Percentiles rank a stretch among this genome's conserved stretches.
Evolutionary conservation across 2,113 vertebrate genomes (phyloP).

Genomic region (Tragelaphus strepsiceros): DNA sequence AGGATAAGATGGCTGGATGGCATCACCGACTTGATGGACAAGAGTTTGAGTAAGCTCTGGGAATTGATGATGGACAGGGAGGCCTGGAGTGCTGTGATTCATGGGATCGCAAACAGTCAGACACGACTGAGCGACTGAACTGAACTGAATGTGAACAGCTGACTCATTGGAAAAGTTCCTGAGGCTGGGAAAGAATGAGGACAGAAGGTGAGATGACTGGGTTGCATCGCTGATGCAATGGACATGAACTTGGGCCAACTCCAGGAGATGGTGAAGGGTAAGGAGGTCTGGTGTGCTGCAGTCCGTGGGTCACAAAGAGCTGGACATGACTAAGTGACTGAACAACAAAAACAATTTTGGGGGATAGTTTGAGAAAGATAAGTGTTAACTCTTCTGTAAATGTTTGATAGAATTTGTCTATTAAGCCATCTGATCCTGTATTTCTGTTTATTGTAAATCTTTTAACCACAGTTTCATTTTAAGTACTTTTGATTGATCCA

Average conservation of each 20-base stretch:
- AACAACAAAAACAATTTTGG: background rate
- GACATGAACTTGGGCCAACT: background rate
- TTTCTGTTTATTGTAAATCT: background rate
- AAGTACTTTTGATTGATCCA: background rate
- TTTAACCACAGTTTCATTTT: background rate
- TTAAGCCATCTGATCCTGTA: background rate
- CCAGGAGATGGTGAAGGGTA: background rate
- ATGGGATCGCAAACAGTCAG: rapidly evolving
- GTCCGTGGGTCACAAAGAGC: background rate
- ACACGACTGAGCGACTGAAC: no score
- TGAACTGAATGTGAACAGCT: background rate
- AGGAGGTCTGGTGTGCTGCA: background rate
- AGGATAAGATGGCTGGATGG: no score
- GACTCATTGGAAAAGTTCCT: background rate
- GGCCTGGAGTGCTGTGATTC: no score
- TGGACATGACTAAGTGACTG: background rate
- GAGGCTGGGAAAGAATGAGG: background rate
- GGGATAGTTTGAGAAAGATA: background rate
- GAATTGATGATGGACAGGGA: no score
- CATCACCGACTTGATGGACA: no score
- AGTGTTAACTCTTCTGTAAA: background rate
- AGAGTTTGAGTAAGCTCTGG: no score
- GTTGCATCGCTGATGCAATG: background rate
- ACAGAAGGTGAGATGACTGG: background rate
- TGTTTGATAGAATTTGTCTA: background rate